Base-by-base conservation (phyloP, 2,888 invertebrate species). In the Spisula subtruncata region DNA sequence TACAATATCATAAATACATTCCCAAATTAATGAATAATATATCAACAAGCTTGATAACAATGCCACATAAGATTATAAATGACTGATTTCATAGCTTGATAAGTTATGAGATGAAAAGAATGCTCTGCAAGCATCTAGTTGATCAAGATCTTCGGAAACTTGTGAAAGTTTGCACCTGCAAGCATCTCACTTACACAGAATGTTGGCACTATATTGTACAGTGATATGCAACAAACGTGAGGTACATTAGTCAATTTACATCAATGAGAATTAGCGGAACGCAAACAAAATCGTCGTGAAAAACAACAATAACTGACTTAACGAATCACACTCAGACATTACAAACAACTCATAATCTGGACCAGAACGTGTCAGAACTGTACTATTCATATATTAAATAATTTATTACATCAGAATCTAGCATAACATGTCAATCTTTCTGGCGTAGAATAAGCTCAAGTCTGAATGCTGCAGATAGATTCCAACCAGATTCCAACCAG, bases 121-220 rank as follows among this genome's bases (percentile, higher is more conserved):
- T 75, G 35, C 35, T 75, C 32, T 35, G 18, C 16, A 35, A 75
- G 35, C 75, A 75, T 32, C 14, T 14, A 75, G 75, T 18, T 35
- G 35, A 75, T 75, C 75, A 75, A 35, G 75, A 75, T 75, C 75
- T 75, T 56, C 60, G 66, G 14, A 35, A 56, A 12, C 83, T 41
- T 82, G 83, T 83, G 56, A 83, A 83, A 18, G 48, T 16, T 35
- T 56, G 41, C 83, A 83, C 83, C 83, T 83, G 60, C 66, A 35
- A 20, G 66, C 66, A 83, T 81, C 51, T 51, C n/a, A 16, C 16
- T 32, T 75, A 75, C 35, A 75, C 32, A 75, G 14, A 75, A 35
- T 18, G 6, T 75, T 75, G 75, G 75, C 75, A 75, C 14, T 18
- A 75, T 75, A 5, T 32, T 1, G 75, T 32, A 35, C 35, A 75